Evolutionary conservation across 1,140 invertebrate species (phyloP).

Genomic region (Hyles euphorbiae): DNA sequence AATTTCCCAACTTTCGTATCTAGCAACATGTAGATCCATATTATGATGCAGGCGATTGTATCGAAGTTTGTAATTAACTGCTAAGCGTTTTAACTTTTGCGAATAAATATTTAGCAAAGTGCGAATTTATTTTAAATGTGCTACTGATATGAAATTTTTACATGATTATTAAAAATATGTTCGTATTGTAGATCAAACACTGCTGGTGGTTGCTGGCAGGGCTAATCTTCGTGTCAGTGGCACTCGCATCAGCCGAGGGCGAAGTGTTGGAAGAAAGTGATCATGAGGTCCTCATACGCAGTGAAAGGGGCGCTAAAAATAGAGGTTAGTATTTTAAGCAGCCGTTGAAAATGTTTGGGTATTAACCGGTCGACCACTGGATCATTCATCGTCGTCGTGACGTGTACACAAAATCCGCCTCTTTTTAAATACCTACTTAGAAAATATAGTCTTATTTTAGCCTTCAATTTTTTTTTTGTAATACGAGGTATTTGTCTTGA

Average conservation of each 20-base stretch:
- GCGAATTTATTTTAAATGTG: too few species aligned
- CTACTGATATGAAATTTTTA: too few species aligned
- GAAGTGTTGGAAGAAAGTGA: constrained; percentile 84
- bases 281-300: constrained; percentile 85
- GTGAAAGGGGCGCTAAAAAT: constrained; percentile 84
- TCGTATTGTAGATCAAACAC: constrained; percentile 46
- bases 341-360: not conserved
- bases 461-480: too few species aligned
- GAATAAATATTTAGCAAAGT: too few species aligned
- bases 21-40: too few species aligned
- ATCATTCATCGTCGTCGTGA: not conserved
- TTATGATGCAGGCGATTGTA: too few species aligned
- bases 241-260: constrained; percentile 65
- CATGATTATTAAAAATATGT: too few species aligned
- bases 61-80: too few species aligned
- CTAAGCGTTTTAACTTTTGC: too few species aligned
- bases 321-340: constrained; percentile 69
- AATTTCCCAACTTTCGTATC: too few species aligned
- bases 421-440: not conserved
- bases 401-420: not conserved
- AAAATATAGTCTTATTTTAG: not conserved
- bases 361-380: not conserved
- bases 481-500: not conserved
- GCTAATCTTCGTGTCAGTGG: constrained; percentile 63
- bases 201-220: constrained; percentile 64